Percentiles rank a stretch among this genome's conserved stretches.
These are phyloP conservation scores for rabbit (Oryctolagus cuniculus) DNA, from an alignment of 2,113 vertebrate genomes.

Conservation along the genomic window DNA sequence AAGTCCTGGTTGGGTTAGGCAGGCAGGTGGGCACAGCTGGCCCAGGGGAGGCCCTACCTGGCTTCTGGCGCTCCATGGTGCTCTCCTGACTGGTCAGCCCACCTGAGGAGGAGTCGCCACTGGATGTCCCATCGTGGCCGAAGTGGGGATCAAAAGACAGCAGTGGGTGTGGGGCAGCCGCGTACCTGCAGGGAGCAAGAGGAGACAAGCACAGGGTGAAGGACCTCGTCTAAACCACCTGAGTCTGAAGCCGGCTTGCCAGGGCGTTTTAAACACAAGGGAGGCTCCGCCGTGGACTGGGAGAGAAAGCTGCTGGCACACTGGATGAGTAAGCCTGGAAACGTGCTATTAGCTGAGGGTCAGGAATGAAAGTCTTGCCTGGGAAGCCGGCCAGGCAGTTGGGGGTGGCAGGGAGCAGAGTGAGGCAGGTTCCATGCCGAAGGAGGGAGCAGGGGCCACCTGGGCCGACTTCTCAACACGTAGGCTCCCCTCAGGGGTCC, in stretches of 20 bases:
- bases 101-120: constrained; percentile 92
- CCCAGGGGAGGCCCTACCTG: constrained; percentile 85
- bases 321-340: not conserved
- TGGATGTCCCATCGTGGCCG: constrained; percentile 89
- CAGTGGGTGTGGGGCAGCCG: constrained; percentile 86
- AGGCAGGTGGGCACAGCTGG: fast-evolving
- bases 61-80: constrained; percentile 93
- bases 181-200: constrained; percentile 85
- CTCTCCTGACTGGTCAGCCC: constrained; percentile 94
- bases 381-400: constrained; percentile 14
- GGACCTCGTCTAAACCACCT: not conserved
- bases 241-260: not conserved
- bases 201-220: not conserved
- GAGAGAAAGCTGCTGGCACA: not conserved
- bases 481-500: not conserved
- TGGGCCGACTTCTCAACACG: not conserved
- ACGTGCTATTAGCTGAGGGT: not conserved
- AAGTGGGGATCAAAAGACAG: constrained; percentile 90
- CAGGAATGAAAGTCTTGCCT: not conserved
- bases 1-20: not conserved
- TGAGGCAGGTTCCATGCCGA: not conserved
- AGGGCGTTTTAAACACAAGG: not conserved
- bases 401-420: not conserved
- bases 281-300: not conserved
- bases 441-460: not conserved